Conservation (phyloP, 2,888 invertebrate species). For the Drosophila tanythrix region DNA sequence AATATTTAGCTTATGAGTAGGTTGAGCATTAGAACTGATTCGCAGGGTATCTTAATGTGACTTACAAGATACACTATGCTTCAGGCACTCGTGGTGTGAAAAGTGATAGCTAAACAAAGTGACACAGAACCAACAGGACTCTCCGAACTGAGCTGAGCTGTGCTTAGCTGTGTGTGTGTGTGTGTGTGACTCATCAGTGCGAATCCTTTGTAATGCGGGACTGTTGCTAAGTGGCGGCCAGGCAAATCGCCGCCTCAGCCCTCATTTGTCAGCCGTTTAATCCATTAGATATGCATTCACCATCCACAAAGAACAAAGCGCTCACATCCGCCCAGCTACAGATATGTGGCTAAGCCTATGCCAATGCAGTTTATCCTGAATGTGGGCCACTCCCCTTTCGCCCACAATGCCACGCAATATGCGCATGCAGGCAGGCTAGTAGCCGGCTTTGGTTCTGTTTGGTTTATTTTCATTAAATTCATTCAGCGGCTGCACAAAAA, state of each 20-base stretch:
- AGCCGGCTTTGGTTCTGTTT: conserved; percentile 27
- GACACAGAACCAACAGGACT: conserved; percentile 13
- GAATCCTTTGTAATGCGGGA: conserved; percentile 44
- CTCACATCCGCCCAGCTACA: conserved; percentile 17
- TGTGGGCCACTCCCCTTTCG: conserved; percentile 35
- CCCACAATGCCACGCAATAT: conserved; percentile 33
- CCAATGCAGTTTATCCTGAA: conserved; percentile 51
- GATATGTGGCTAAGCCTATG: conserved; percentile 23
- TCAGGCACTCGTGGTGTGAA: conserved; percentile 9
- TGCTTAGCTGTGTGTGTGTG: not conserved
- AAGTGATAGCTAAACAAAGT: conserved; percentile 19
- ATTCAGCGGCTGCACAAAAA: conserved; percentile 28
- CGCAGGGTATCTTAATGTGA: conserved; percentile 1
- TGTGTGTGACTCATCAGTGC: conserved; percentile 10
- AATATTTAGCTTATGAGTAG: not conserved
- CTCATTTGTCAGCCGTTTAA: conserved; percentile 56
- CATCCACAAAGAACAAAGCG: conserved; percentile 61
- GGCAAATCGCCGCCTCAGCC: conserved; percentile 13
- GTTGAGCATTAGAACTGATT: not conserved
- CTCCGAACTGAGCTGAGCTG: conserved; percentile 8
- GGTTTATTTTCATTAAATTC: conserved; percentile 51
- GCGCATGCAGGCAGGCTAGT: conserved; percentile 29
- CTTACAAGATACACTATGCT: not conserved
- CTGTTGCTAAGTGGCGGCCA: conserved; percentile 30
- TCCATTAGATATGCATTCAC: conserved; percentile 67